These are phyloP conservation scores for Cnemophilus loriae DNA, from an alignment of 2,113 vertebrate species.

Conservation along the genomic window DNA sequence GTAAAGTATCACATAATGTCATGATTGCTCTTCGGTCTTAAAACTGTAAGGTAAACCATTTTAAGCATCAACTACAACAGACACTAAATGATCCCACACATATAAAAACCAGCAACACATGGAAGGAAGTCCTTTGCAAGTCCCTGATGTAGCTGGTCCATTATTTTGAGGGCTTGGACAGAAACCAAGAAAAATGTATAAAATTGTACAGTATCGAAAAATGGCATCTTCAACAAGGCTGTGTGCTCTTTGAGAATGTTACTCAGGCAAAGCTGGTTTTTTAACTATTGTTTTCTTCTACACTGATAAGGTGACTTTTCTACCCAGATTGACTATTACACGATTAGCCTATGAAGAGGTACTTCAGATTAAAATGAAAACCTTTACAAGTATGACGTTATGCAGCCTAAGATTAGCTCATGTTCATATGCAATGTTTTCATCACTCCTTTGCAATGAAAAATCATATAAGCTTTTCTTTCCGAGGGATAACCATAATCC, in stretches of 20 bases:
- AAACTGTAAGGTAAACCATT: background rate
- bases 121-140: background rate
- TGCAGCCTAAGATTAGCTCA: background rate
- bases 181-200: background rate
- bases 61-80: background rate
- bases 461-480: background rate
- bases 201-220: background rate
- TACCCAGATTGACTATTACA: background rate
- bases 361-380: background rate
- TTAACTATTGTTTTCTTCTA: background rate
- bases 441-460: background rate
- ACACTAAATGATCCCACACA: background rate
- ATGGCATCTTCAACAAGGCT: background rate
- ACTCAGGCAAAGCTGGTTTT: background rate
- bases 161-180: background rate
- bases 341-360: background rate
- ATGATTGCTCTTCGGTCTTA: background rate
- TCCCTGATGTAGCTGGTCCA: accelerated
- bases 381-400: background rate
- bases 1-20: background rate
- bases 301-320: background rate
- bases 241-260: background rate
- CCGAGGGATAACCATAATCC: background rate
- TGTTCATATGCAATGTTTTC: background rate
- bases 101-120: background rate